Evolutionary conservation across 2,797 vertebrate genomes (phyloP).

Genomic region (Galaxias olidus): DNA sequence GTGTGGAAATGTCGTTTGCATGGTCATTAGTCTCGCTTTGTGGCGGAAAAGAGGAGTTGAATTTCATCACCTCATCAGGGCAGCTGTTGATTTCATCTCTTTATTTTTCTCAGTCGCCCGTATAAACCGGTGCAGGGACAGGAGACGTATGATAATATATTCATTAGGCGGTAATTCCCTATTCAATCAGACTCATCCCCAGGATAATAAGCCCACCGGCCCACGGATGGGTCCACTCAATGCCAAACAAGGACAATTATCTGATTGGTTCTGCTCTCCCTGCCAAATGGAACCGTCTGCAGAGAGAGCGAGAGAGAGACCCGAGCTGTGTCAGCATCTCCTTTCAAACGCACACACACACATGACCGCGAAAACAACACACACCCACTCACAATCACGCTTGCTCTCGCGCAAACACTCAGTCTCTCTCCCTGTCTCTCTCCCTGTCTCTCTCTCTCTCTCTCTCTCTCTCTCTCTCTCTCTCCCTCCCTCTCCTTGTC

Average conservation of each 20-base stretch:
- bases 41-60: slow-evolving; percentile 53
- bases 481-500: slow-evolving; percentile 29
- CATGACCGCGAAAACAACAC: slow-evolving; percentile 4
- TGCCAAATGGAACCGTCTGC: slow-evolving; percentile 73
- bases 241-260: slow-evolving; percentile 81
- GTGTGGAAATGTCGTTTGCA: slow-evolving; percentile 66
- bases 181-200: slow-evolving; percentile 71
- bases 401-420: slow-evolving; percentile 25
- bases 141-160: slow-evolving; percentile 60
- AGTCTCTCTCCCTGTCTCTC: background rate
- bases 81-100: slow-evolving; percentile 69
- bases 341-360: slow-evolving; percentile 17
- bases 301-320: slow-evolving; percentile 57
- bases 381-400: slow-evolving; percentile 19
- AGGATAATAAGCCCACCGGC: slow-evolving; percentile 72
- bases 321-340: slow-evolving; percentile 67
- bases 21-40: slow-evolving; percentile 65
- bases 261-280: slow-evolving; percentile 74
- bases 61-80: slow-evolving; percentile 65
- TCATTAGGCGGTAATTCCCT: slow-evolving; percentile 76
- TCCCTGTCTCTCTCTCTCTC: no score
- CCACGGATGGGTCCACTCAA: slow-evolving; percentile 72
- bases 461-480: slow-evolving; percentile 26
- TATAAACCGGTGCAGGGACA: slow-evolving; percentile 66
- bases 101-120: slow-evolving; percentile 63